Percentiles rank a stretch among this genome's conserved stretches.
Evolutionary conservation across 2,888 invertebrate species (phyloP).

Genomic region (Scaptomyza polygonia): DNA sequence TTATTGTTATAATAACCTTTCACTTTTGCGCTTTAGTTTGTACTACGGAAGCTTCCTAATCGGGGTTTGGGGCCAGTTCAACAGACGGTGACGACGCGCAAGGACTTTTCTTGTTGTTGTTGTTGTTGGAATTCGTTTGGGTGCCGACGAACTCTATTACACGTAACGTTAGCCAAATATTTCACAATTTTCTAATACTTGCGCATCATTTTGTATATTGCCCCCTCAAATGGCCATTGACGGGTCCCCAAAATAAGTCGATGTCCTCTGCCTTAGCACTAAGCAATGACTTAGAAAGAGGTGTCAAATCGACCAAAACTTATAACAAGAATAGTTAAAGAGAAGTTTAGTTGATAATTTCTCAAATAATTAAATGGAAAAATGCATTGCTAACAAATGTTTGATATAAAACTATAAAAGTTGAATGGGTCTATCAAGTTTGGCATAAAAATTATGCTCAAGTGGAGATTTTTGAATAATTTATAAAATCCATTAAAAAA

Average conservation of each 20-base stretch:
- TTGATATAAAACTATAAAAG: too few relatives aligned
- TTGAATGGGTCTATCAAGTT: too few relatives aligned
- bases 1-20: constrained; percentile 76
- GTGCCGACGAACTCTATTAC: constrained; percentile 48
- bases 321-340: too few relatives aligned
- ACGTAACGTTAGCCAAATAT: constrained; percentile 31
- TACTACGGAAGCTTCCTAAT: constrained; percentile 57
- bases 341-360: too few relatives aligned
- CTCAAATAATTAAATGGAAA: too few relatives aligned
- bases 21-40: constrained; percentile 51
- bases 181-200: constrained; percentile 11
- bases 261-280: neutral
- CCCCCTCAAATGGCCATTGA: constrained; percentile 34
- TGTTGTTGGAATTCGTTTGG: constrained; percentile 1
- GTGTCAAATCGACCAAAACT: neutral
- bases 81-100: constrained; percentile 29
- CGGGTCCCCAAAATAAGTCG: neutral
- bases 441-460: too few relatives aligned
- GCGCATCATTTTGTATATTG: constrained; percentile 24
- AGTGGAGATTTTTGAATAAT: too few relatives aligned
- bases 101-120: constrained; percentile 2
- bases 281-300: neutral
- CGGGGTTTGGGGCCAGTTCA: constrained; percentile 39
- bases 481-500: too few relatives aligned
- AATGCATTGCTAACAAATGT: too few relatives aligned